Conservation (phyloP, 2,113 vertebrate species). For the Pantherophis guttatus region DNA sequence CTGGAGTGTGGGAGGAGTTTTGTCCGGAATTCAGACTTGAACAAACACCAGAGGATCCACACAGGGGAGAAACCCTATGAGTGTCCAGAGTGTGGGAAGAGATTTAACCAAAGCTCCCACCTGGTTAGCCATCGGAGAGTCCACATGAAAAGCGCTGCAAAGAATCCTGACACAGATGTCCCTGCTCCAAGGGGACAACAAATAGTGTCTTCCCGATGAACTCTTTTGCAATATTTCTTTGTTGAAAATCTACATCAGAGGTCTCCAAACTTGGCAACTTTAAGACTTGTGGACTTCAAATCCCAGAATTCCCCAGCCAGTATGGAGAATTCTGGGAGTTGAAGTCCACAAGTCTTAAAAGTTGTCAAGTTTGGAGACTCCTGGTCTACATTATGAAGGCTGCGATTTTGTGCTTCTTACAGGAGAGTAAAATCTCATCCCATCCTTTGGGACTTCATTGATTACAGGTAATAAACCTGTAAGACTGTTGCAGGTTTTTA, state of each 20-base stretch:
- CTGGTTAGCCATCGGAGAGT: conserved; percentile 23
- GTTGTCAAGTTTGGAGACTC: background rate
- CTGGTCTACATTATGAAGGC: background rate
- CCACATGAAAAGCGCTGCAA: background rate
- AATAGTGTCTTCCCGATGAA: background rate
- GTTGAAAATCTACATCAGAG: background rate
- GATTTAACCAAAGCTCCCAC: conserved; percentile 28
- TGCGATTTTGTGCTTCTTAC: background rate
- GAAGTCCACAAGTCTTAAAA: background rate
- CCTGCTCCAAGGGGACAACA: background rate
- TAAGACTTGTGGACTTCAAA: background rate
- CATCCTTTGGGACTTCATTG: background rate
- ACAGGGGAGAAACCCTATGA: conserved; percentile 22
- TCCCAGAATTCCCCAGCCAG: background rate
- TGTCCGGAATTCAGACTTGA: conserved; percentile 27
- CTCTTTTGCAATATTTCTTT: no score
- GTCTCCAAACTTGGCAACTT: background rate
- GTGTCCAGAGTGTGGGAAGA: conserved; percentile 13
- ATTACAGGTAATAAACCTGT: background rate
- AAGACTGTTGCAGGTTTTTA: background rate
- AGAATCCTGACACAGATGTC: background rate
- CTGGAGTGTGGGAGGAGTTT: conserved; percentile 24
- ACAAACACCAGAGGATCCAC: conserved; percentile 29
- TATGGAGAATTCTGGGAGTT: background rate
- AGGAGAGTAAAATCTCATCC: background rate